Conservation (phyloP, 2,797 vertebrate genomes). For the Eutrigla gurnardus region DNA sequence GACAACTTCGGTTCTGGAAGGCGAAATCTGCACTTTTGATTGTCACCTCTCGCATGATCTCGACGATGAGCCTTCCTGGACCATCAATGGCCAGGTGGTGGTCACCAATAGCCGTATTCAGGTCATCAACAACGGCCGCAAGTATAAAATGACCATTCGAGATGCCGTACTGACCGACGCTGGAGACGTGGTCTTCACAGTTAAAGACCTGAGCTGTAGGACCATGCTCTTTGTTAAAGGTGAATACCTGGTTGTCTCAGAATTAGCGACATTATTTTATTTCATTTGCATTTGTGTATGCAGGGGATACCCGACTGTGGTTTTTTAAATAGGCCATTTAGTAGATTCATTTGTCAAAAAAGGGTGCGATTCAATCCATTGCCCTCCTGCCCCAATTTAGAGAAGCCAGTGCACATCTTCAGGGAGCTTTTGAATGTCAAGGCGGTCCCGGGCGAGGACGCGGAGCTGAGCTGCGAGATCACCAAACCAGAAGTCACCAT, state of each 20-base stretch:
- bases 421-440: constrained; percentile 88
- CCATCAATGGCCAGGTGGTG: constrained; percentile 83
- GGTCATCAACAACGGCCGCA: constrained; percentile 81
- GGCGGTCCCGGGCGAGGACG: constrained; percentile 85
- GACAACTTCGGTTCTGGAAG: constrained; percentile 87
- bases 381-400: constrained; percentile 68
- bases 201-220: constrained; percentile 90
- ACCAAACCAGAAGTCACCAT: constrained; percentile 85
- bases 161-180: constrained; percentile 81
- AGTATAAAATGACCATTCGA: constrained; percentile 85
- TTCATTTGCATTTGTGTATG: not conserved
- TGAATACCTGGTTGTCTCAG: constrained; percentile 55
- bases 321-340: not conserved
- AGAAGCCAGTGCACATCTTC: constrained; percentile 88
- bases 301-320: not conserved
- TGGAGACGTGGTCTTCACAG: constrained; percentile 90
- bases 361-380: too few relatives aligned
- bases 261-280: not conserved
- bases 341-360: not conserved
- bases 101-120: constrained; percentile 81
- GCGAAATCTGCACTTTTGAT: constrained; percentile 91
- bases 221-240: constrained; percentile 93
- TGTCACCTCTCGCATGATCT: constrained; percentile 91
- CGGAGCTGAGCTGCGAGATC: constrained; percentile 91
- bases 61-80: constrained; percentile 86